Evolutionary conservation across 2,797 vertebrate genomes (phyloP), one percentile per base, ranked within the genome.

Genomic region (Telmatherina bonti): DNA sequence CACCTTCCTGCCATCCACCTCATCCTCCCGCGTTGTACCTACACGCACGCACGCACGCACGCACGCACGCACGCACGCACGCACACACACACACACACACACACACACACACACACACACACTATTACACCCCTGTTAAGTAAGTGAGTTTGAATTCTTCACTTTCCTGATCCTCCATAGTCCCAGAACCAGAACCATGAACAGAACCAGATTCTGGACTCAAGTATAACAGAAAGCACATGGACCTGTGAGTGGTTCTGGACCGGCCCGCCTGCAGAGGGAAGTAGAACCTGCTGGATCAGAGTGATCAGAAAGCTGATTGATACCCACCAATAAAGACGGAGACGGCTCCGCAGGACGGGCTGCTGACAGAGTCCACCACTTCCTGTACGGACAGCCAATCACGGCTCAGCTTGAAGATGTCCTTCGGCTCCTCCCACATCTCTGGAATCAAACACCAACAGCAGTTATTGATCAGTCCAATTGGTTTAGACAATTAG

Each of bases 11-110:
- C 94, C 95, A 55, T 94, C 93, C 62, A 95, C 94, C 84, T 90
- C 85, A 84, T 98, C 96, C 89, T 96, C 96, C 68, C 97, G 96
- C 18, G 96, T 97, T 20, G 93, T 96, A 24, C 97, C 97, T 99
- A 77, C 76, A 83, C 59, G 74, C 52, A 1, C 1, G 18, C 38
- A 41, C 38, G 38, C 16, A 16, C 4, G 10, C 3, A 7, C 4
- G 7, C 30, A 5, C 7, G 30, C 5, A 31, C 5, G 5, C 30
- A 31, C n/a, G n/a, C n/a, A n/a, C n/a, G n/a, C n/a, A n/a, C n/a
- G n/a, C n/a, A n/a, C n/a, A n/a, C n/a, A n/a, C n/a, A n/a, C n/a
- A n/a, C n/a, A n/a, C n/a, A n/a, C n/a, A n/a, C n/a, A n/a, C n/a
- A n/a, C n/a, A n/a, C n/a, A n/a, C n/a, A n/a, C n/a, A n/a, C n/a